Evolutionary conservation across 2,113 vertebrate genomes (phyloP).

Genomic region (Fukomys damarensis): DNA sequence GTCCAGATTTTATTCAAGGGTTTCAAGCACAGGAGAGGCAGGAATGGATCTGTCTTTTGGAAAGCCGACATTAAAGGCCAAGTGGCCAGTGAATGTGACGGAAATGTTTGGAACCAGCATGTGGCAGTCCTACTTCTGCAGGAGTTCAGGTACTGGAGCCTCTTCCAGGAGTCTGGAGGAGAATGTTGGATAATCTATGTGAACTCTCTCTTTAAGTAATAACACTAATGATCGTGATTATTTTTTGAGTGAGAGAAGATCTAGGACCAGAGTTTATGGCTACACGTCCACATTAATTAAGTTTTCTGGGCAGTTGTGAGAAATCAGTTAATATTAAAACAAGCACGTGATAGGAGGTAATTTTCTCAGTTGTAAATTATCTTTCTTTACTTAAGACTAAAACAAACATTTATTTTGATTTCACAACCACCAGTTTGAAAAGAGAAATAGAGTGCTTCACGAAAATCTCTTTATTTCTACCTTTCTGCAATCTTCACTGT

Average conservation of each 20-base stretch:
- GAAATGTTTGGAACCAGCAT: not conserved
- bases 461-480: not conserved
- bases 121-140: too few relatives aligned
- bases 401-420: conserved; percentile 5
- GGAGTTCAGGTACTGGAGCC: not conserved
- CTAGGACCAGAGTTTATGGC: not conserved
- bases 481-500: not conserved
- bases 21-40: not conserved
- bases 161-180: not conserved
- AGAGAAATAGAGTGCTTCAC: not conserved
- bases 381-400: conserved; percentile 13
- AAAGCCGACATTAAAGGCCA: not conserved
- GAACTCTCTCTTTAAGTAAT: conserved; percentile 20
- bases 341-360: not conserved
- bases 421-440: not conserved
- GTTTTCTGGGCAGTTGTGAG: not conserved
- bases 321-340: conserved; percentile 36
- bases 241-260: conserved; percentile 26
- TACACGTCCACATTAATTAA: conserved; percentile 12
- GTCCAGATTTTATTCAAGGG: not conserved
- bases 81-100: not conserved
- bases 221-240: not conserved
- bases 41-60: not conserved
- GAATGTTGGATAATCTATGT: not conserved
- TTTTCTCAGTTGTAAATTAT: conserved; percentile 26